phyloP scores from a whole-genome alignment of 2,113 vertebrate species.

The Mungos mungo region DNA sequence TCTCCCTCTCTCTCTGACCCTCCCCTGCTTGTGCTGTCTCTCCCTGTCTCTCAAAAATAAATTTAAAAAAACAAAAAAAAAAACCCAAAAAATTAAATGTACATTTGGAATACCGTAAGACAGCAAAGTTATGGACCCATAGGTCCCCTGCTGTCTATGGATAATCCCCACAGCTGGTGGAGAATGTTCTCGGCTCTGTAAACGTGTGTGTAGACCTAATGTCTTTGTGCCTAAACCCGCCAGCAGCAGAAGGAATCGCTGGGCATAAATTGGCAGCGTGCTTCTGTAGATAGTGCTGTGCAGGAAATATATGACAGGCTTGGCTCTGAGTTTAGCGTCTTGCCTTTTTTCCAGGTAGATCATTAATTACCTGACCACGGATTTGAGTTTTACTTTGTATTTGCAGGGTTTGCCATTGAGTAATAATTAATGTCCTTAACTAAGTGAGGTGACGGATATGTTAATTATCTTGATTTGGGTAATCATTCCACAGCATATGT shows the following conservation, averaged over 20 bases:
- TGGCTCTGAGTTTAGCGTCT: constrained; percentile 88
- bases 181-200: constrained; percentile 84
- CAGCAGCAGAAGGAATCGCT: constrained; percentile 85
- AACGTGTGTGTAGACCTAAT: constrained; percentile 89
- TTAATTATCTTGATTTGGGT: not conserved
- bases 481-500: not conserved
- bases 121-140: constrained; percentile 81
- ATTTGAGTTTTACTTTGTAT: constrained; percentile 79
- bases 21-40: too few species aligned
- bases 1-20: too few species aligned
- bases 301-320: constrained; percentile 88
- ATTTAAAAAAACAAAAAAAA: too few species aligned
- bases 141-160: constrained; percentile 91
- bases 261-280: constrained; percentile 88
- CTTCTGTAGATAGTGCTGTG: constrained; percentile 89
- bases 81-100: too few species aligned
- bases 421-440: constrained; percentile 68
- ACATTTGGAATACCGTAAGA: not conserved
- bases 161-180: constrained; percentile 82
- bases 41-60: too few species aligned
- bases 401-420: constrained; percentile 82
- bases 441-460: not conserved
- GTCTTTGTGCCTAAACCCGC: constrained; percentile 86
- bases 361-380: constrained; percentile 77
- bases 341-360: constrained; percentile 86